Percentiles rank a stretch among this genome's conserved stretches.
Evolutionary conservation across 2,797 vertebrate species (phyloP).

Genomic region (Stomatorhinus walkeri): DNA sequence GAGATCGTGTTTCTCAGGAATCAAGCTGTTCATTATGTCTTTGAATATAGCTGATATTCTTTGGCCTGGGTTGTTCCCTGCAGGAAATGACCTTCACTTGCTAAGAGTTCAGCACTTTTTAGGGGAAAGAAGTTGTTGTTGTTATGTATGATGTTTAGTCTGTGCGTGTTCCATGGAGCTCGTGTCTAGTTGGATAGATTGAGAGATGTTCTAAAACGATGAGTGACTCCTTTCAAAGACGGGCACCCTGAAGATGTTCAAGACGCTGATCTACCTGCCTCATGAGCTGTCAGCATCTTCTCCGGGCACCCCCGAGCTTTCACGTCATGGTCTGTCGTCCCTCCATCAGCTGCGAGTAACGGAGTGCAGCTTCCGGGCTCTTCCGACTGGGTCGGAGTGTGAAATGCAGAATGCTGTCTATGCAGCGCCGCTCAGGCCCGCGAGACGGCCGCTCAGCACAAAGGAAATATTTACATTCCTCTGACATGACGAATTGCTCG

Average conservation of each 20-base stretch:
- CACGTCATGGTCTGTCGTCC: neutral
- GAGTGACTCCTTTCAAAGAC: neutral
- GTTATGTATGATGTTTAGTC: neutral
- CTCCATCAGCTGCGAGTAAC: neutral
- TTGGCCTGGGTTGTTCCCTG: neutral
- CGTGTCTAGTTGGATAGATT: neutral
- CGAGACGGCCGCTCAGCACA: neutral
- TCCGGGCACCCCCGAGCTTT: neutral
- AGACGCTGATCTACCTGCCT: neutral
- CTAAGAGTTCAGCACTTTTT: neutral
- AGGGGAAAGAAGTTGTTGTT: neutral
- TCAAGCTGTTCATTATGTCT: conserved; percentile 1
- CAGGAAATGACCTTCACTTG: neutral
- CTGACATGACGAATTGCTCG: neutral
- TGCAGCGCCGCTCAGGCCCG: neutral
- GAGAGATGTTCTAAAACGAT: neutral
- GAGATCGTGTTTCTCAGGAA: neutral
- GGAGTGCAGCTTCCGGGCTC: neutral
- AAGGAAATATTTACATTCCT: conserved; percentile 12
- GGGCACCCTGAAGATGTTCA: neutral
- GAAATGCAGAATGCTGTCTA: neutral
- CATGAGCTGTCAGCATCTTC: neutral
- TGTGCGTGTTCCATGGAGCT: neutral
- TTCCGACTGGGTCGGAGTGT: neutral
- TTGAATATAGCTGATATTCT: neutral